Evolutionary conservation across 2,888 invertebrate genomes (phyloP), one percentile per base, ranked within the genome.

Genomic region (Cylindroiulus punctatus): DNA sequence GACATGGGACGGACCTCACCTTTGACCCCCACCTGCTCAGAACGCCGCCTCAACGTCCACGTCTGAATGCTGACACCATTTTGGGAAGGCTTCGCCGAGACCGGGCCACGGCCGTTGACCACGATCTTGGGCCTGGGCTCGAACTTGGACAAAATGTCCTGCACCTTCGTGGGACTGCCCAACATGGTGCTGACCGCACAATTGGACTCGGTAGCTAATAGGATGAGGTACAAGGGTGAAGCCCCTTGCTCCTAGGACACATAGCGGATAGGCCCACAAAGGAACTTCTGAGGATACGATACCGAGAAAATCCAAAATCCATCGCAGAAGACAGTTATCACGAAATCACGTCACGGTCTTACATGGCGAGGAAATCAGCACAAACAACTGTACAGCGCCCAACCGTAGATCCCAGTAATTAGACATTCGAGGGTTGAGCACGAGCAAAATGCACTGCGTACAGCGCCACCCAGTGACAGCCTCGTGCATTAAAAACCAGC

Each of bases 111-210:
- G 5, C 17, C 81, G 10, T 36, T 32, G 36, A 19, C 8, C 22
- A 4, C 36, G 47, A 22, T 84, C 12, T 32, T 32, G 52, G 42
- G 84, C 19, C 44, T 22, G 22, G 84, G 52, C 47, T 84, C 84
- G 47, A 84, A 84, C 84, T 84, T 84, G 19, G 30, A 32, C 32
- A 84, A 30, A n/a, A 84, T 84, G 26, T 84, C 84, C 26, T 84
- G 84, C 3, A 84, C 84, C 65, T 65, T 65, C 26, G 65, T 65
- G 22, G 65, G 65, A 8, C 26, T 65, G 65, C 22, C 65, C 1
- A 65, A 26, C 65, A 65, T 65, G 26, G 7, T 65, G 65, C 57
- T 57, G 57, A 19, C 57, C 57, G n/a, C n/a, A 57, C 57, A 57
- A n/a, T n/a, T 19, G 57, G 19, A 7, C n/a, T n/a, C 57, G n/a